Base-by-base conservation (phyloP, 2,797 vertebrate species). In the Pyrocephalus nanus region DNA sequence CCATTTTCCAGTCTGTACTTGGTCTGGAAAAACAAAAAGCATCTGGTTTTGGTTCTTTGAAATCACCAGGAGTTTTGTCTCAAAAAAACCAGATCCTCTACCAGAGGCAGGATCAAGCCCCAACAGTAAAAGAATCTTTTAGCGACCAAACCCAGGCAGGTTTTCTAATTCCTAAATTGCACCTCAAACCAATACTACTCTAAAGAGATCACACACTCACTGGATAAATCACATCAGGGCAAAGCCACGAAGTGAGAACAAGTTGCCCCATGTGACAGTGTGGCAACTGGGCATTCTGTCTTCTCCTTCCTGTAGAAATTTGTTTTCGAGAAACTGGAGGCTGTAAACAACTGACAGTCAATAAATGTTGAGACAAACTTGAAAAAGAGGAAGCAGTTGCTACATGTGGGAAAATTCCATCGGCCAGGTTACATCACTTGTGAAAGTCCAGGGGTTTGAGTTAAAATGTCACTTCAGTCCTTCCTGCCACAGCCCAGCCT, bases 371-470 rank as follows among this genome's bases (percentile, higher is more conserved):
- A 78, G 32, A 67, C 32, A 61, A 51, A 69, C 48, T 8, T 30
- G 20, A 88, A 42, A 77, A 91, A 84, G 81, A 81, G 79, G 95
- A 97, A 96, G 62, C 21, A 38, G 40, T 81, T 77, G 82, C 70
- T 29, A 15, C 8, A 51, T 29, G 9, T 15, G 30, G 72, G 77
- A 40, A 89, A 93, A 69, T 11, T 51, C 50, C 61, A 6, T 0
- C 8, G 14, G 38, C 32, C 47, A 7, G 7, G 34, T 81, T 55
- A 47, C 51, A 65, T 10, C 64, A 53, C 38, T 62, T 58, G 9
- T 1, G 3, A 40, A 72, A 91, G 51, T 3, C 12, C 38, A 55
- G 20, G 22, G 16, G 32, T 83, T 65, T 40, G n/a, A 69, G 42
- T 26, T 29, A 50, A 40, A 69, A 17, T 19, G 64, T 21, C 9